Percentiles rank a stretch among this genome's conserved stretches.
phyloP scores from a whole-genome alignment of 2,888 invertebrate genomes.

The Diloba caeruleocephala region DNA sequence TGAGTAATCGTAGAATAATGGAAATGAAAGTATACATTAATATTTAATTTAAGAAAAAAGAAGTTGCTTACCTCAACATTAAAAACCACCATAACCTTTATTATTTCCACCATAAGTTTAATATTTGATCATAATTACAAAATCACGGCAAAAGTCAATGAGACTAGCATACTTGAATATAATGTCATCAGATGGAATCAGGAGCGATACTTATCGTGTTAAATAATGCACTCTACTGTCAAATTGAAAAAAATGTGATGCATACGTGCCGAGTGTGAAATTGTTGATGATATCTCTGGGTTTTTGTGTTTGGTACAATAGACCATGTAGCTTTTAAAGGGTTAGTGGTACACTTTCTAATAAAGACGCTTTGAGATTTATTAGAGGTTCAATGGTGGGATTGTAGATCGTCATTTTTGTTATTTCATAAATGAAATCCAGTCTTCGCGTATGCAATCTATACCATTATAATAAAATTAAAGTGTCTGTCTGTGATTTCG shows the following conservation, averaged over 20 bases:
- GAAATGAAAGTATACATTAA: no score
- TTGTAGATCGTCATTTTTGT: not conserved
- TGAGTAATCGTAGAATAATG: no score
- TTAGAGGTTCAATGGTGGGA: constrained; percentile 17
- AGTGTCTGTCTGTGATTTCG: no score
- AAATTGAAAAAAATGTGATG: constrained; percentile 66
- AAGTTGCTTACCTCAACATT: no score
- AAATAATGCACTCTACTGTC: constrained; percentile 77
- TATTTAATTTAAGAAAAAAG: no score
- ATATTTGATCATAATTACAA: constrained; percentile 56
- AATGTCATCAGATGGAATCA: constrained; percentile 73
- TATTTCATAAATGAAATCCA: no score
- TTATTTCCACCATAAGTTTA: no score
- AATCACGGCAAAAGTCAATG: constrained; percentile 68
- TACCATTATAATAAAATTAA: no score
- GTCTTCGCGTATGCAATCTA: no score
- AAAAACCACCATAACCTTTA: not conserved
- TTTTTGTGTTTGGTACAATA: constrained; percentile 58
- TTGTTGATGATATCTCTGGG: constrained; percentile 78
- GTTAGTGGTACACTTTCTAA: constrained; percentile 45
- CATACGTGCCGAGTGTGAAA: constrained; percentile 81
- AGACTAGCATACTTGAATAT: constrained; percentile 65
- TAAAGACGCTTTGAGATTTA: constrained; percentile 40
- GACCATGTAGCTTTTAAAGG: constrained; percentile 44
- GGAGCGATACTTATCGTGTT: constrained; percentile 75